Evolutionary conservation across 2,888 invertebrate genomes (phyloP).

Genomic region (Ormyrus thymus): DNA sequence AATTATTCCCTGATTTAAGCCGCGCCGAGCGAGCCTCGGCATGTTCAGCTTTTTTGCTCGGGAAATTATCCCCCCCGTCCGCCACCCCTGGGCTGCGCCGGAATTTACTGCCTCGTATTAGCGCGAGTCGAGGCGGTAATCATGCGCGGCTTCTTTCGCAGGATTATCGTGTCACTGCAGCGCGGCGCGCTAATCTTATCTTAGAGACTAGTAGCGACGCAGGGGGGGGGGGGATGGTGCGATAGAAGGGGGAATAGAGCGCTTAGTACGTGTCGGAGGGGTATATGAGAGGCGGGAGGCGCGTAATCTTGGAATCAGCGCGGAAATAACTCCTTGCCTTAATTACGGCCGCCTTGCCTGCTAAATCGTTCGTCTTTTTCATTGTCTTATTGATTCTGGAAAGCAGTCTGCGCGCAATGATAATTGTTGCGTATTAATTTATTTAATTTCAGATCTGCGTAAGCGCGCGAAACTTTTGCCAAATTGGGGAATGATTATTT

Average conservation of each 20-base stretch:
- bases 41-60: constrained; percentile 5
- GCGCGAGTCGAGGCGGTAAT: constrained; percentile 33
- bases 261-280: constrained; percentile 3
- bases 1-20: constrained; percentile 42
- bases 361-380: too few relatives aligned
- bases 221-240: neutral
- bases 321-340: too few relatives aligned
- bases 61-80: constrained; percentile 24
- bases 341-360: too few relatives aligned
- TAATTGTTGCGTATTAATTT: too few relatives aligned
- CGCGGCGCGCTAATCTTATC: constrained; percentile 55
- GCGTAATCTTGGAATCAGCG: constrained; percentile 27
- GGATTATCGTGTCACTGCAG: constrained; percentile 56
- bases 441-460: too few relatives aligned
- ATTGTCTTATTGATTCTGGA: too few relatives aligned
- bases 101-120: constrained; percentile 49
- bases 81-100: neutral
- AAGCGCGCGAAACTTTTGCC: too few relatives aligned
- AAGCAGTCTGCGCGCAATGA: too few relatives aligned
- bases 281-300: neutral
- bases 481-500: too few relatives aligned
- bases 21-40: constrained; percentile 20
- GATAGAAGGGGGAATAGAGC: neutral
- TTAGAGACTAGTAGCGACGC: constrained; percentile 16
- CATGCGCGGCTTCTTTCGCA: constrained; percentile 44